Conservation (phyloP, 2,113 vertebrate genomes). For the Paracanthobrama guichenoti region DNA sequence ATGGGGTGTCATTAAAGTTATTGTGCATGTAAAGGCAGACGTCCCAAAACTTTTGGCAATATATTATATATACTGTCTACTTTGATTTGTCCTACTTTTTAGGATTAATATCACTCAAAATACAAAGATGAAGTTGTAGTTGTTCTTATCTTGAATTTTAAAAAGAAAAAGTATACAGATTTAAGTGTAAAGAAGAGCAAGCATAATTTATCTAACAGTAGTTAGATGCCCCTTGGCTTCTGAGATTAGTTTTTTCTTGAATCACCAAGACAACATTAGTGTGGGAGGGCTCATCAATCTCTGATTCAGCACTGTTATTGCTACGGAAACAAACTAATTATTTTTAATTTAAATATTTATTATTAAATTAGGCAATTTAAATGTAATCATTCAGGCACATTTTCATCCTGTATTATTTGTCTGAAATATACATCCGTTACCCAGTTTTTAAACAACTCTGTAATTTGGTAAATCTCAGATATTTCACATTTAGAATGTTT, state of each 20-base stretch:
- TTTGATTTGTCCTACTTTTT: not conserved
- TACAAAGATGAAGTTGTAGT: not conserved
- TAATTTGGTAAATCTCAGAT: not conserved
- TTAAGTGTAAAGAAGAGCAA: not conserved
- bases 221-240: not conserved
- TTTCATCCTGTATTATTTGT: constrained; percentile 37
- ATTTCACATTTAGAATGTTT: not conserved
- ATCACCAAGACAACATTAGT: not conserved
- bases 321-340: constrained; percentile 35
- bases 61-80: not conserved
- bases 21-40: no score
- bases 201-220: not conserved
- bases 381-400: constrained; percentile 56
- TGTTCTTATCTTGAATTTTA: not conserved
- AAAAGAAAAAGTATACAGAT: not conserved
- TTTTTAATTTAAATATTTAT: not conserved
- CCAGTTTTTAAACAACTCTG: not conserved
- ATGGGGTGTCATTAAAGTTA: no score
- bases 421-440: not conserved
- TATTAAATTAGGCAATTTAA: constrained; percentile 56
- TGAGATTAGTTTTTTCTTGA: not conserved
- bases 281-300: constrained; percentile 13
- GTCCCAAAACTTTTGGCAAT: no score
- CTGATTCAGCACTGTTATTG: constrained; percentile 34
- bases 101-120: not conserved